Percentiles rank a stretch among this genome's conserved stretches.
Conservation (phyloP, 2,888 invertebrate species). For the Ditylenchus weischeri region DNA sequence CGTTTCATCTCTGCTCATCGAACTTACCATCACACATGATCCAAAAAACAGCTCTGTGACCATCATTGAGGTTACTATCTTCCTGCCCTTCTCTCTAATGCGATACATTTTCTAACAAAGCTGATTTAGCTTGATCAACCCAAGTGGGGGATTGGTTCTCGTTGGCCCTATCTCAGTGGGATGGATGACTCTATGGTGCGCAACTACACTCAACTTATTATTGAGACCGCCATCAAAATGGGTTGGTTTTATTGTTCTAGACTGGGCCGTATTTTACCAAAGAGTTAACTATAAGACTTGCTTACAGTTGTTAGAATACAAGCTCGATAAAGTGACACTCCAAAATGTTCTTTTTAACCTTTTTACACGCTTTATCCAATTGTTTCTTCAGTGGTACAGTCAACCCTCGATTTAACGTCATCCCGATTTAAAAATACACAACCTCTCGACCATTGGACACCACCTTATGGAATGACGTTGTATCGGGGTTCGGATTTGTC, state of each 20-base stretch:
- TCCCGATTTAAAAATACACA: too few species aligned
- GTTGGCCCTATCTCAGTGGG: conserved; percentile 51
- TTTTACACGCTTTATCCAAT: too few species aligned
- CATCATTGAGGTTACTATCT: conserved; percentile 27
- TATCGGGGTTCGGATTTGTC: too few species aligned
- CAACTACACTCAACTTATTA: conserved; percentile 53
- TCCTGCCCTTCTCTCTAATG: neutral
- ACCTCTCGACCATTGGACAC: too few species aligned
- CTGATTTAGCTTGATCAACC: conserved; percentile 47
- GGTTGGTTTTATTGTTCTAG: neutral
- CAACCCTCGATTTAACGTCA: too few species aligned
- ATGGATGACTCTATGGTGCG: conserved; percentile 49
- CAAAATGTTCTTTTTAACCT: too few species aligned
- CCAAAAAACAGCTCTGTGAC: conserved; percentile 48
- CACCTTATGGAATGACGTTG: too few species aligned
- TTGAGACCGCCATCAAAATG: conserved; percentile 37
- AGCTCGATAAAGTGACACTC: too few species aligned
- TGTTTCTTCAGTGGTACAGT: too few species aligned
- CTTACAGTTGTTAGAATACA: too few species aligned
- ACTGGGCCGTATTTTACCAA: too few species aligned
- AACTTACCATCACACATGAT: conserved; percentile 54
- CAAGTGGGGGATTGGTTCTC: conserved; percentile 51
- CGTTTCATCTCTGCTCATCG: conserved; percentile 53
- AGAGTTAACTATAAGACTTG: too few species aligned
- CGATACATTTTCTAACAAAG: neutral